Evolutionary conservation across 2,113 vertebrate genomes (phyloP).

Genomic region (Bambusicola thoracicus): DNA sequence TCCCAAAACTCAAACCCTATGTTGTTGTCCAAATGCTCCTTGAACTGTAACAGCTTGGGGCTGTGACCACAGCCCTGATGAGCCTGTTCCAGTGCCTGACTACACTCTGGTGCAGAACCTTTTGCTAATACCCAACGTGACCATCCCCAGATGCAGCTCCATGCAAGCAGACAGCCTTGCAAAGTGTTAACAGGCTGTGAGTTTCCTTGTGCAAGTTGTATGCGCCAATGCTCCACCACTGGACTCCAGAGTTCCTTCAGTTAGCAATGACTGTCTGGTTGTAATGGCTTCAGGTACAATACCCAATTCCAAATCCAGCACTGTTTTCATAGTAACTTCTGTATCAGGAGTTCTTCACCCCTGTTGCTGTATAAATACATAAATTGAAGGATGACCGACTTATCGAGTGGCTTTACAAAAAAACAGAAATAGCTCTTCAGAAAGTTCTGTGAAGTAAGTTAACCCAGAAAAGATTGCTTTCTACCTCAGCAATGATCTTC

Average conservation of each 20-base stretch:
- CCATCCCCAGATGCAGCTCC: not conserved
- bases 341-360: not conserved
- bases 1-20: not conserved
- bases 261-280: not conserved
- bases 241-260: not conserved
- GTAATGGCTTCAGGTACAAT: not conserved
- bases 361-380: not conserved
- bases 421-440: not conserved
- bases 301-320: not conserved
- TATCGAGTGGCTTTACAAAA: not conserved
- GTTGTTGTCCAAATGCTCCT: too few relatives aligned
- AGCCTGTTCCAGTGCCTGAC: not conserved
- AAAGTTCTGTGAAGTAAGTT: not conserved
- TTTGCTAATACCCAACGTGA: not conserved
- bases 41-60: not conserved
- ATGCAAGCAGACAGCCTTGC: not conserved
- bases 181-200: not conserved
- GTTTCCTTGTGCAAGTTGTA: not conserved
- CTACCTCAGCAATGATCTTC: not conserved
- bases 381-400: not conserved
- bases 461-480: not conserved
- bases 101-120: not conserved
- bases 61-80: not conserved
- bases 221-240: not conserved
- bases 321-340: not conserved